Conservation (phyloP, 2,888 invertebrate species). For the Lottia scabra region DNA sequence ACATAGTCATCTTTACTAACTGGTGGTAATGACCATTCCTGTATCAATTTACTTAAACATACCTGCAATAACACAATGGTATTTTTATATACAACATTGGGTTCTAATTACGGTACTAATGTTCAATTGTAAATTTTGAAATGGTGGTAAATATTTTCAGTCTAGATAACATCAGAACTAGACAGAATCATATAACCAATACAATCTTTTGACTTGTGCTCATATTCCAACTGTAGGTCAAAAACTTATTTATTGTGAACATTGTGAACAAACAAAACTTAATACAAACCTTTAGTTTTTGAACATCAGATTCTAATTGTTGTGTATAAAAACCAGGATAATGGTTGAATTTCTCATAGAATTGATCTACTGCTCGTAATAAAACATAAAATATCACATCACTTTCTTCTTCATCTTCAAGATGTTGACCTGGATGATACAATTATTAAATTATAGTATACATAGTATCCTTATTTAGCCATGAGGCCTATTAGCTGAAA, state of each 20-base stretch:
- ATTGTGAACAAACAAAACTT: not conserved
- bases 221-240: too few relatives aligned
- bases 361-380: conserved; percentile 90
- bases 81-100: too few relatives aligned
- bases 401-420: conserved; percentile 58
- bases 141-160: too few relatives aligned
- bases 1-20: conserved; percentile 89
- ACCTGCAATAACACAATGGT: conserved; percentile 65
- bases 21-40: conserved; percentile 87
- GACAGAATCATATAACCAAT: too few relatives aligned
- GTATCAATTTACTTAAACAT: conserved; percentile 79
- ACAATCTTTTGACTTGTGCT: too few relatives aligned
- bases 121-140: too few relatives aligned
- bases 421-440: conserved; percentile 31
- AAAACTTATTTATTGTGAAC: not conserved
- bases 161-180: too few relatives aligned
- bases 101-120: too few relatives aligned
- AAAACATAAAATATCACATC: conserved; percentile 83
- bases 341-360: conserved; percentile 87
- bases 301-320: conserved; percentile 90
- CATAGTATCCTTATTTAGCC: too few relatives aligned
- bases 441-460: too few relatives aligned
- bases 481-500: too few relatives aligned
- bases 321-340: conserved; percentile 83
- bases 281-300: conserved; percentile 78